Evolutionary conservation across 2,888 invertebrate genomes (phyloP), one percentile per base, ranked within the genome.

Genomic region (Buathra laborator): DNA sequence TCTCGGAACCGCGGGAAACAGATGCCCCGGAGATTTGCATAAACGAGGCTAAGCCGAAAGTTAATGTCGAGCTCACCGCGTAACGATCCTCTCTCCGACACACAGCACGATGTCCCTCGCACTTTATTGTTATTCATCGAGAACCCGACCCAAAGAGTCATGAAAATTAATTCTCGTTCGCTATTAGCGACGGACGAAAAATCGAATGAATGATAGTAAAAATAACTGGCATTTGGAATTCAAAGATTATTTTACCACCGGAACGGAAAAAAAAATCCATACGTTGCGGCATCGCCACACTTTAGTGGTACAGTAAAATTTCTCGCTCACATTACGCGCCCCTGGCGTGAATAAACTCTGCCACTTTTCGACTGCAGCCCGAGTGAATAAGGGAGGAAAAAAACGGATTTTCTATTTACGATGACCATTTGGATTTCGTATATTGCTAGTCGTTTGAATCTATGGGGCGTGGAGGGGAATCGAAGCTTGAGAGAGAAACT

Each of bases 391-490:
- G 75, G 16, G 51, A 56, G 64, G 46, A 59, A 24, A 64, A 71
- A 91, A 90, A 90, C 90, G 90, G 91, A 92, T 92, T 91, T 92
- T 92, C 91, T 91, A 91, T 92, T 92, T 92, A 92, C 92, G 92
- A 92, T 92, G 92, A 92, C 92, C 92, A 92, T 92, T 92, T 92
- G 90, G 92, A 91, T 91, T 90, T 90, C 86, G 89, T 88, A 87
- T 66, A 67, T 44, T 62, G 44, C 51, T n/a, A 53, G 62, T 83
- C 67, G 75, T 81, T 82, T 62, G 80, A 86, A 76, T 83, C 80
- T 83, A 78, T 87, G 87, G 88, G 81, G 84, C 83, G 81, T 84
- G 24, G 66, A 82, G 82, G 83, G 85, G 84, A 80, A 85, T 51
- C 16, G 86, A 87, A 79, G 86, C 82, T 29, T 14, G 48, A 16